Conservation (phyloP, 2,888 invertebrate species). For the Oscheius onirici region DNA sequence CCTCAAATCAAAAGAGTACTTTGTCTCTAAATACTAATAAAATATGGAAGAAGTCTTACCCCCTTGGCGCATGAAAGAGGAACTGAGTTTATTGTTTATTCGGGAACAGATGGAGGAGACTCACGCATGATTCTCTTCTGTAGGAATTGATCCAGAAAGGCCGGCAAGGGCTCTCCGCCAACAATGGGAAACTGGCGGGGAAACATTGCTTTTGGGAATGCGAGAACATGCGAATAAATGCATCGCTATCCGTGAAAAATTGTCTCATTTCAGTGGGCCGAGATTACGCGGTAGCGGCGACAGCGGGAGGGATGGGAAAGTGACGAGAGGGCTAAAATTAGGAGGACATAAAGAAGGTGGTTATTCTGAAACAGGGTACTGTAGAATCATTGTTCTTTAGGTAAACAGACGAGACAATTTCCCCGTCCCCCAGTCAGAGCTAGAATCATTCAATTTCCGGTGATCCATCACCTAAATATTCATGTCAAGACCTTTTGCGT, state of each 20-base stretch:
- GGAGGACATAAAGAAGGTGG: too few relatives aligned
- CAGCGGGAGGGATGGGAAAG: neutral
- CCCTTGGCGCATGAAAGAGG: neutral
- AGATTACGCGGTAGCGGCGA: conserved; percentile 10
- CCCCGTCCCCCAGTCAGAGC: too few relatives aligned
- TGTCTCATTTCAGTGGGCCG: conserved; percentile 18
- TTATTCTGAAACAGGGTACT: too few relatives aligned
- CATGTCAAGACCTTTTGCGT: too few relatives aligned
- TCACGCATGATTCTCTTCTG: neutral
- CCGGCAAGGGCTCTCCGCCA: neutral
- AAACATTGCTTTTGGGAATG: neutral
- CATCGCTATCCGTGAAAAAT: conserved; percentile 21
- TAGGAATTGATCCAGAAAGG: neutral
- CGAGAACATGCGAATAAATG: conserved; percentile 9
- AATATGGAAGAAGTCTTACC: neutral
- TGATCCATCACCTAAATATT: too few relatives aligned
- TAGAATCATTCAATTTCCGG: too few relatives aligned
- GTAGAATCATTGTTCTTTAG: too few relatives aligned
- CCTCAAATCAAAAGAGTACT: conserved; percentile 9
- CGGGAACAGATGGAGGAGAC: conserved; percentile 9
- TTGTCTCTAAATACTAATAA: neutral
- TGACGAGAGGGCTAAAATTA: neutral
- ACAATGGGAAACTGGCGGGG: neutral
- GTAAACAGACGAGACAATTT: too few relatives aligned
- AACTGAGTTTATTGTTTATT: conserved; percentile 12